Base-by-base conservation (phyloP, 2,888 invertebrate genomes). In the Unio delphinus region DNA sequence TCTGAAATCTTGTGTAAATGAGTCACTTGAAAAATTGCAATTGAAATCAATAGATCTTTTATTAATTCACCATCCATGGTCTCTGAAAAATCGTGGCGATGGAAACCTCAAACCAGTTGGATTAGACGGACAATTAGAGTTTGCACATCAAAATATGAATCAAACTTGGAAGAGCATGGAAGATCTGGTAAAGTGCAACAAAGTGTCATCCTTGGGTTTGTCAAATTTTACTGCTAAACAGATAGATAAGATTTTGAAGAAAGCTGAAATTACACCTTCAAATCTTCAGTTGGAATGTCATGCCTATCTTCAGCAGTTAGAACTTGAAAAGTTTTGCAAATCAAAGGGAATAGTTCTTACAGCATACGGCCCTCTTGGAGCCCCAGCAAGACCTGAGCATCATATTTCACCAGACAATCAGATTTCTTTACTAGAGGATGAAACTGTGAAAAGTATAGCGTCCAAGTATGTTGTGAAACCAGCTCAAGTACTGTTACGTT, bases 21-120 rank as follows among this genome's bases (percentile, higher is more conserved):
- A 79, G 67, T 84, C 84, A 0, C 61, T 83, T 18, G 80, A 83
- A 7, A 76, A 80, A 63, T 70, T 87, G 23, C 76, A 78, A 58
- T 71, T 75, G 18, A 74, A 61, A n/a, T 82, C 83, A 67, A 67
- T 86, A 7, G 85, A 87, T 71, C 72, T 86, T 72, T 65, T 84
- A 30, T 69, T 87, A 23, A 81, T 87, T 61, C 87, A 87, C 67
- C 68, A 76, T 54, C 87, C 87, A 3, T 86, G 83, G 83, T 83
- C 81, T 0, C 55, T 73, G 55, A 73, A 72, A n/a, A 82, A 84
- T 65, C 73, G 61, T 20, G 80, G 78, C 0, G 76, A 81, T 60
- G 81, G 82, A 3, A 73, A 71, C 4, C 55, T 75, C 2, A 77
- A 73, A 26, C 79, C 80, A 3, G 4, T 64, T 1, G 67, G 73